Evolutionary conservation across 2,888 invertebrate species (phyloP).

Genomic region (Drosophila dives): DNA sequence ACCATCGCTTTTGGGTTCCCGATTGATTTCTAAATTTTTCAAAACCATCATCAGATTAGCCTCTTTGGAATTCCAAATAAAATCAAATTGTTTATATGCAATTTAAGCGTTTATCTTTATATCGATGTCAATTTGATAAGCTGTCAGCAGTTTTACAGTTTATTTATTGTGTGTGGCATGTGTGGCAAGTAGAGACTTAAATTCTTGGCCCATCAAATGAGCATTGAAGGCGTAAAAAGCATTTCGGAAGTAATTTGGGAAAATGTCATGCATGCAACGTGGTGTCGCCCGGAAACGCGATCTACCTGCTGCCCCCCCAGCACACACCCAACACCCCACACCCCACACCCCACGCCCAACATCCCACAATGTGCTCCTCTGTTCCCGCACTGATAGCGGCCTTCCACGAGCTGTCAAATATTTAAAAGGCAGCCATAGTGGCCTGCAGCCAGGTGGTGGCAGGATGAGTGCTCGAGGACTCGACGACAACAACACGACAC

Average conservation of each 20-base stretch:
- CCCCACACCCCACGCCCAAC: no score
- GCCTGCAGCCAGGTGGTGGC: constrained; percentile 30
- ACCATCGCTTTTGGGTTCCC: neutral
- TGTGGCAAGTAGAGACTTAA: constrained; percentile 3
- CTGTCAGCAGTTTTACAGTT: constrained; percentile 8
- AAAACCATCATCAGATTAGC: neutral
- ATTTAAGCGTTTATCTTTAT: constrained; percentile 1
- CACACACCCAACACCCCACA: no score
- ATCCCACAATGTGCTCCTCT: no score
- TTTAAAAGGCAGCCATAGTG: constrained; percentile 54
- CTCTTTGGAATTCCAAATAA: neutral
- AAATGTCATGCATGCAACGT: constrained; percentile 62
- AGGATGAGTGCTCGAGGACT: constrained; percentile 9
- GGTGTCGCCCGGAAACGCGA: constrained; percentile 22
- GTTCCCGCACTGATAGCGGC: neutral
- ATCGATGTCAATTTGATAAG: constrained; percentile 1
- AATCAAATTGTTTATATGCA: neutral
- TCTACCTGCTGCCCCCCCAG: neutral
- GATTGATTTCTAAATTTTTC: neutral
- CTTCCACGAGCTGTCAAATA: constrained; percentile 61
- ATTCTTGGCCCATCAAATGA: neutral
- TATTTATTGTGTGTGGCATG: constrained; percentile 8
- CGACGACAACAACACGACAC: constrained; percentile 37
- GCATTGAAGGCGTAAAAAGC: constrained; percentile 48
- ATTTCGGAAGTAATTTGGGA: constrained; percentile 62